Percentiles rank a stretch among this genome's conserved stretches.
Evolutionary conservation across 2,888 invertebrate genomes (phyloP).

Genomic region (Polymixis flavicincta): DNA sequence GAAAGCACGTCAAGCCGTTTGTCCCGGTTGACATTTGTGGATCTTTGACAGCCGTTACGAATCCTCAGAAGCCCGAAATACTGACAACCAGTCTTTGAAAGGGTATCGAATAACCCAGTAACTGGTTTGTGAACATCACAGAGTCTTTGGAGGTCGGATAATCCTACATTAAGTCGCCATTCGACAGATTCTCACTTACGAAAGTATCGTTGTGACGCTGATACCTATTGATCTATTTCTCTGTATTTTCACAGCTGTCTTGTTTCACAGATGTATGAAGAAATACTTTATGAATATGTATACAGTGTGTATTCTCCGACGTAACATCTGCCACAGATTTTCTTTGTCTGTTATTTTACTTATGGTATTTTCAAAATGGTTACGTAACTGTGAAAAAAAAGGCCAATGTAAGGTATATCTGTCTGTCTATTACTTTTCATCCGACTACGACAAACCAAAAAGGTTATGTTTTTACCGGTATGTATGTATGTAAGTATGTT

Average conservation of each 20-base stretch:
- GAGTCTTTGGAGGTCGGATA: slow-evolving; percentile 9
- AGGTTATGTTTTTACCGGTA: too few relatives aligned
- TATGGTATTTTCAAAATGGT: background rate
- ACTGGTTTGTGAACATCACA: too few relatives aligned
- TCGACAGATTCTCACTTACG: background rate
- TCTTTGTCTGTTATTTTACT: slow-evolving; percentile 4
- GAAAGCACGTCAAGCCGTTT: too few relatives aligned
- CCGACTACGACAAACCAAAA: too few relatives aligned
- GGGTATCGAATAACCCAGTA: too few relatives aligned
- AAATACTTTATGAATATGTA: slow-evolving; percentile 13
- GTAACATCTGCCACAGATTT: slow-evolving; percentile 11
- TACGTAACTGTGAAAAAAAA: background rate
- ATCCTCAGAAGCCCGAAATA: too few relatives aligned
- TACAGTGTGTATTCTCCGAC: background rate
- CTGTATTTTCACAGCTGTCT: slow-evolving; percentile 25
- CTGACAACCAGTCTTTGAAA: too few relatives aligned
- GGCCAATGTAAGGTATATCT: background rate
- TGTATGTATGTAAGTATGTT: too few relatives aligned
- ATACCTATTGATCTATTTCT: slow-evolving; percentile 6
- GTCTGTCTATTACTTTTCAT: background rate
- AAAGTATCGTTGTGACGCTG: background rate
- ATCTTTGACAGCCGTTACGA: too few relatives aligned
- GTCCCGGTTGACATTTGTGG: too few relatives aligned
- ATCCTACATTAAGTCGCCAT: background rate
- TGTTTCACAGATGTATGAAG: background rate